A percentile compares a stretch with the other conserved stretches of the same genome.
These are phyloP conservation scores for Drosophila longiperda DNA, from an alignment of 2,888 invertebrate species.

Conservation along the genomic window DNA sequence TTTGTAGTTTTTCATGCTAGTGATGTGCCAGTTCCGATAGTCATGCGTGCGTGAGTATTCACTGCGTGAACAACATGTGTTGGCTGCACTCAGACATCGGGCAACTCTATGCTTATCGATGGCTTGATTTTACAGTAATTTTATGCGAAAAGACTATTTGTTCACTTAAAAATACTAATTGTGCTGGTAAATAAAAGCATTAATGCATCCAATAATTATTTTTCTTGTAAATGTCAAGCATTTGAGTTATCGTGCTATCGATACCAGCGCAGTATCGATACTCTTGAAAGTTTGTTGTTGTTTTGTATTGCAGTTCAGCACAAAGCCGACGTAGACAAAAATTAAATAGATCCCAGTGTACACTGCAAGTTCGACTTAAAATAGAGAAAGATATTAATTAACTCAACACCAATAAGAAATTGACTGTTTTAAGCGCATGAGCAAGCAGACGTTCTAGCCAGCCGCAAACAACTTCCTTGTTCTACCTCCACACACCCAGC, in stretches of 20 bases:
- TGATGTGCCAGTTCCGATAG: slow-evolving; percentile 52
- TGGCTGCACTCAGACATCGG: not conserved
- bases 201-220: not conserved
- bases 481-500: slow-evolving; percentile 6
- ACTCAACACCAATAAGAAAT: too few relatives aligned
- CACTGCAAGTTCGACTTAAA: not conserved
- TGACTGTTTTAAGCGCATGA: slow-evolving; percentile 1
- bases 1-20: slow-evolving; percentile 52
- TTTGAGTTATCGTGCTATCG: slow-evolving; percentile 12
- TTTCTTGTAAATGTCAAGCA: not conserved
- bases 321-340: slow-evolving; percentile 44
- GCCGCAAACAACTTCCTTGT: slow-evolving; percentile 29
- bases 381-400: not conserved
- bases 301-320: slow-evolving; percentile 14
- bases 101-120: not conserved
- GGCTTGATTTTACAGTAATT: not conserved
- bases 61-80: slow-evolving; percentile 9
- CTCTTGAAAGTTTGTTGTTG: slow-evolving; percentile 19
- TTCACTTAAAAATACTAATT: not conserved
- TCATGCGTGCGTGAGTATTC: slow-evolving; percentile 26
- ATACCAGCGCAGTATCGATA: slow-evolving; percentile 32
- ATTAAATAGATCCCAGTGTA: slow-evolving; percentile 1
- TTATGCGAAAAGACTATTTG: not conserved
- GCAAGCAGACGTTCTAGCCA: not conserved
- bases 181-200: not conserved